phyloP scores from a whole-genome alignment of 2,113 vertebrate species.

The Phylloscopus whistleri region DNA sequence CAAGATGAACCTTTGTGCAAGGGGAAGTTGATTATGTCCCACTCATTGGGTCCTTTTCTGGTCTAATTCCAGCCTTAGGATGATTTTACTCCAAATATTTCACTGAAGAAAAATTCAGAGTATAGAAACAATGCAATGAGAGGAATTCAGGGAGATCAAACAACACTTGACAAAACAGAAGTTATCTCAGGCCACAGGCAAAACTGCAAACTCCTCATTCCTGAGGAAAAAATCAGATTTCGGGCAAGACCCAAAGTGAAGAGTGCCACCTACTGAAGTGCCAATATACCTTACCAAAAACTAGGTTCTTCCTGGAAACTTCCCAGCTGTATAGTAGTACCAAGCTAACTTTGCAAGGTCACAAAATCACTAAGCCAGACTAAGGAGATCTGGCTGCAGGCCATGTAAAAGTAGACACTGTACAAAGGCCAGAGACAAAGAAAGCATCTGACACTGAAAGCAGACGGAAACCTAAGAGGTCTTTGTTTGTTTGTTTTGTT shows the following conservation, averaged over 20 bases:
- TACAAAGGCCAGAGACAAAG: neutral
- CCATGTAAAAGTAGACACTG: neutral
- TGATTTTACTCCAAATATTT: neutral
- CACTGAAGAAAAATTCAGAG: neutral
- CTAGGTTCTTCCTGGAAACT: neutral
- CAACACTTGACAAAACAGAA: neutral
- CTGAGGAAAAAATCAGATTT: neutral
- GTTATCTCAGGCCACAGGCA: neutral
- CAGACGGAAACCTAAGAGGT: constrained; percentile 34
- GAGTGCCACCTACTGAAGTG: constrained; percentile 23
- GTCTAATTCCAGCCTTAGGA: neutral
- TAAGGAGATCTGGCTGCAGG: neutral
- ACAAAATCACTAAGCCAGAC: neutral
- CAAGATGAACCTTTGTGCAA: neutral
- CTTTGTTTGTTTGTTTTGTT: constrained; percentile 51
- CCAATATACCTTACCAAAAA: neutral
- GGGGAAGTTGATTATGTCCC: neutral
- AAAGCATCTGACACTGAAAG: constrained; percentile 8
- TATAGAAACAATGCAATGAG: neutral
- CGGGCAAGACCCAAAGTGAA: neutral
- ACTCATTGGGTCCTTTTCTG: neutral
- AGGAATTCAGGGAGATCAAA: neutral
- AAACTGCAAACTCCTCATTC: neutral
- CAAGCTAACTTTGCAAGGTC: neutral
- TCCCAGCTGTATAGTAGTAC: neutral